These are phyloP conservation scores for Agriopis marginaria DNA, from an alignment of 2,888 invertebrate genomes.

Conservation along the genomic window DNA sequence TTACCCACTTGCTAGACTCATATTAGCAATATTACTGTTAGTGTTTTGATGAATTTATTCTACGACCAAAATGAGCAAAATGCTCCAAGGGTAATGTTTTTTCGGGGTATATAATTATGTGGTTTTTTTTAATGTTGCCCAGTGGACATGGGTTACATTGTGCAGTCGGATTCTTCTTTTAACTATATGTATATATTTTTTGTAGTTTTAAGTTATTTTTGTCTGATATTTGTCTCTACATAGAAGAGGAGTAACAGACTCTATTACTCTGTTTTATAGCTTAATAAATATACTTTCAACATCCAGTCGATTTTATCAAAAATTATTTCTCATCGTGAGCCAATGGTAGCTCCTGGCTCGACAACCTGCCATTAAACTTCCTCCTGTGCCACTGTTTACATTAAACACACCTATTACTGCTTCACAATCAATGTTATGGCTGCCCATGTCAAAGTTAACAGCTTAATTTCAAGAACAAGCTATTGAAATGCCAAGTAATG, in stretches of 20 bases:
- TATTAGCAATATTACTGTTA: neutral
- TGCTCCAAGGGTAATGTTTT: too few species aligned
- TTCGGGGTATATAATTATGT: too few species aligned
- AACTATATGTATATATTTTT: too few species aligned
- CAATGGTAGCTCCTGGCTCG: slow-evolving; percentile 28
- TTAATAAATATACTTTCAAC: neutral
- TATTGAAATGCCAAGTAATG: slow-evolving; percentile 34
- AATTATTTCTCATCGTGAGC: neutral
- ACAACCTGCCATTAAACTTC: slow-evolving; percentile 45
- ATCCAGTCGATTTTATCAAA: neutral
- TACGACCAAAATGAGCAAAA: too few species aligned
- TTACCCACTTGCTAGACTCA: neutral
- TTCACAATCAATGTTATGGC: slow-evolving; percentile 48
- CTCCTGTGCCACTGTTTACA: slow-evolving; percentile 46
- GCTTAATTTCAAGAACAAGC: slow-evolving; percentile 33
- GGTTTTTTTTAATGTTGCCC: too few species aligned
- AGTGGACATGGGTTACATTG: too few species aligned
- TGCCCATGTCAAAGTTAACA: slow-evolving; percentile 38
- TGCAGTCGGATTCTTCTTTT: too few species aligned
- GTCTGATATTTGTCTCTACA: neutral
- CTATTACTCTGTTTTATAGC: too few species aligned
- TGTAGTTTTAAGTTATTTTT: neutral
- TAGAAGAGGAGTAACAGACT: too few species aligned
- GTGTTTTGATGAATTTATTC: too few species aligned
- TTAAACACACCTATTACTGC: slow-evolving; percentile 46